Evolutionary conservation across 2,888 invertebrate genomes (phyloP).

Genomic region (Cataglyphis rosenhaueri): DNA sequence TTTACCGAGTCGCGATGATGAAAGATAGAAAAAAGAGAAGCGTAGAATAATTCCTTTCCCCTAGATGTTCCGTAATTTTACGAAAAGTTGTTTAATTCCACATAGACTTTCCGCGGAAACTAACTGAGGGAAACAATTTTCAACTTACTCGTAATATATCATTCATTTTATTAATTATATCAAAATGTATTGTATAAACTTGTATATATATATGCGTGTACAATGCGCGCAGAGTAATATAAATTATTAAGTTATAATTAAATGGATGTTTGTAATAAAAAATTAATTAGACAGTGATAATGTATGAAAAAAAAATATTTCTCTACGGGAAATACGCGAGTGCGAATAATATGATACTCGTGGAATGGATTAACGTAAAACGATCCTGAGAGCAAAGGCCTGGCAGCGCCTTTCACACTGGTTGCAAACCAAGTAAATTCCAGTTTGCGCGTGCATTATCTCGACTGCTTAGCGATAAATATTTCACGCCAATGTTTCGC

Average conservation of each 20-base stretch:
- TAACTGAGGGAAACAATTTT: neutral
- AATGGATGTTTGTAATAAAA: neutral
- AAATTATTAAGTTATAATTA: conserved; percentile 9
- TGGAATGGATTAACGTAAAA: conserved; percentile 38
- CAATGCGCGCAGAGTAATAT: neutral
- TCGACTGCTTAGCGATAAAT: conserved; percentile 72
- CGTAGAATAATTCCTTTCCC: conserved; percentile 26
- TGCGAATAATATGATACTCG: conserved; percentile 9
- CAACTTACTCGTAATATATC: neutral
- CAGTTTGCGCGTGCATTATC: conserved; percentile 76
- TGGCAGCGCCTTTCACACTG: conserved; percentile 35
- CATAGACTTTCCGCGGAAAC: neutral
- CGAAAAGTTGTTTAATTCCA: conserved; percentile 35
- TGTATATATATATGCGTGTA: neutral
- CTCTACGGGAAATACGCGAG: neutral
- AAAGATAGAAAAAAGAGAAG: conserved; percentile 12
- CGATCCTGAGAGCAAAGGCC: conserved; percentile 44
- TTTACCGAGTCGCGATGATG: conserved; percentile 22
- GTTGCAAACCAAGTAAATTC: conserved; percentile 70
- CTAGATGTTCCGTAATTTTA: conserved; percentile 23
- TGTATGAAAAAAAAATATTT: neutral
- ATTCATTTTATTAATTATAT: neutral
- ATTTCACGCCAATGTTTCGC: conserved; percentile 68
- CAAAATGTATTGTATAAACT: neutral
- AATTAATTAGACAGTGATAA: neutral